A percentile compares a stretch with the other conserved stretches of the same genome.
Conservation (phyloP, 1,140 invertebrate genomes). For the Planococcus citri region DNA sequence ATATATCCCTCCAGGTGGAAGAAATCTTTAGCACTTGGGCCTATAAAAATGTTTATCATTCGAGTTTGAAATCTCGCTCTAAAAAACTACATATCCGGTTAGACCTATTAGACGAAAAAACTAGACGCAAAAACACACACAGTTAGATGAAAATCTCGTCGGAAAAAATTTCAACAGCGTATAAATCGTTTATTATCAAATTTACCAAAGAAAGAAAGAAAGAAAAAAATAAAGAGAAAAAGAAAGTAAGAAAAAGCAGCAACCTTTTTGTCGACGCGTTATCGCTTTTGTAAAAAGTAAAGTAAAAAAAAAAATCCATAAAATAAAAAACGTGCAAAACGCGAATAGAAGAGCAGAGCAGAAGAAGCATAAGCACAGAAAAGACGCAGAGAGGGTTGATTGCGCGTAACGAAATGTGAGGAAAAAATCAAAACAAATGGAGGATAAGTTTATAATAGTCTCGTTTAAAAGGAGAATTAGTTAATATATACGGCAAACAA, state of each 20-base stretch:
- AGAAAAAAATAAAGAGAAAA: too few species aligned
- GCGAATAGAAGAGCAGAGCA: background rate
- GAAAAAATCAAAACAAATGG: constrained; percentile 20
- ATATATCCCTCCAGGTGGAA: too few species aligned
- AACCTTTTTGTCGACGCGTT: background rate
- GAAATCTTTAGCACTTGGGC: too few species aligned
- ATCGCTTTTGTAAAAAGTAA: background rate
- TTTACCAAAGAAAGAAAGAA: background rate
- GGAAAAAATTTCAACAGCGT: background rate
- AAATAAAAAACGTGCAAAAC: constrained; percentile 7
- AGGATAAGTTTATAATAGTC: constrained; percentile 17
- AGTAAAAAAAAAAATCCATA: background rate
- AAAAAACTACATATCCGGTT: too few species aligned
- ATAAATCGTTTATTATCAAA: constrained; percentile 8
- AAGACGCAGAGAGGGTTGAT: constrained; percentile 13
- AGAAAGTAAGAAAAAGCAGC: too few species aligned
- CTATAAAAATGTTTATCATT: too few species aligned
- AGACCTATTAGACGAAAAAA: too few species aligned
- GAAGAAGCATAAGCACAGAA: too few species aligned
- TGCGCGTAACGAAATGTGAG: constrained; percentile 16
- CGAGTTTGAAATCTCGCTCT: too few species aligned
- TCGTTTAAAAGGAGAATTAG: constrained; percentile 19
- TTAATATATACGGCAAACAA: constrained; percentile 20
- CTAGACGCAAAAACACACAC: too few species aligned
- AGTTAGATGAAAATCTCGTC: background rate